A percentile compares a stretch with the other conserved stretches of the same genome.
phyloP scores from a whole-genome alignment of 2,797 vertebrate species.

The Dallia pectoralis region DNA sequence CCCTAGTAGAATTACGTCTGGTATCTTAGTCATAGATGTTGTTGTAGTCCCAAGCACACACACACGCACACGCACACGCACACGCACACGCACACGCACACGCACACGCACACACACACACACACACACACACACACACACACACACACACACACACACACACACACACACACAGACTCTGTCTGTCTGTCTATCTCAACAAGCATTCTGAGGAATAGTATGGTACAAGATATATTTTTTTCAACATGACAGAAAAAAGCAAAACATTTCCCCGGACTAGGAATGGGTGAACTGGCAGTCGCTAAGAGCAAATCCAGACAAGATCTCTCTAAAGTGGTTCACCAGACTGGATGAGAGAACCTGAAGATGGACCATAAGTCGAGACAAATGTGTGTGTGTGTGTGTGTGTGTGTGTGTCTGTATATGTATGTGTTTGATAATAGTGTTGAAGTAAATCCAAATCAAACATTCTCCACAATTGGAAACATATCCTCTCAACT shows the following conservation, averaged over 20 bases:
- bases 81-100: too few species aligned
- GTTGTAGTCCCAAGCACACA: too few species aligned
- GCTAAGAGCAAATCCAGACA: constrained; percentile 75
- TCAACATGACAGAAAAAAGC: constrained; percentile 53
- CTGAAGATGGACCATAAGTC: background rate
- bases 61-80: background rate
- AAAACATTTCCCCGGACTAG: constrained; percentile 66
- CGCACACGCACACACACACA: too few species aligned
- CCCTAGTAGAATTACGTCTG: too few species aligned
- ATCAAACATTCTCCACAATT: too few species aligned
- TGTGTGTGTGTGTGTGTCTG: too few species aligned
- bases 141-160: background rate
- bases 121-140: constrained; percentile 4
- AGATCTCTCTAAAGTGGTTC: constrained; percentile 60
- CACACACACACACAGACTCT: background rate
- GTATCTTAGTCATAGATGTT: too few species aligned
- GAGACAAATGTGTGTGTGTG: background rate
- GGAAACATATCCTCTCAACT: too few species aligned
- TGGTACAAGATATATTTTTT: constrained; percentile 52
- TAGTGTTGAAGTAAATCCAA: too few species aligned
- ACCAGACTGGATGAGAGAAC: constrained; percentile 57
- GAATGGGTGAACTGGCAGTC: constrained; percentile 65
- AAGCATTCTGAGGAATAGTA: constrained; percentile 14
- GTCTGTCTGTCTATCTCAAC: background rate
- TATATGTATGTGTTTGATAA: too few species aligned